These are phyloP conservation scores for Phyllostomus discolor DNA, from an alignment of 2,113 vertebrate species.

Conservation along the genomic window DNA sequence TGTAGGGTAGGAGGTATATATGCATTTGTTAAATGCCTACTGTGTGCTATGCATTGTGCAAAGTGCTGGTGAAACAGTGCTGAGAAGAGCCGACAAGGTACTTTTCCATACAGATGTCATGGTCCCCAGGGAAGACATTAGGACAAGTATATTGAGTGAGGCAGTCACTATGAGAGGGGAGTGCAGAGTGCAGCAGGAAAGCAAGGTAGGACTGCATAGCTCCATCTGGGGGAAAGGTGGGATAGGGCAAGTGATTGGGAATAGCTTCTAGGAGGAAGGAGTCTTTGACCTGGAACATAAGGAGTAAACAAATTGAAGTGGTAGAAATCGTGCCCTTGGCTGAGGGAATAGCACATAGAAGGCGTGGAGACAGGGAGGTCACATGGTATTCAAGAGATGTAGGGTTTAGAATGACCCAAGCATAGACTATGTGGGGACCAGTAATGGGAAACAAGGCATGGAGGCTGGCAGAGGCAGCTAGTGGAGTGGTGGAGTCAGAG, in stretches of 20 bases:
- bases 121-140: not conserved
- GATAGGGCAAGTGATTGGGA: too few relatives aligned
- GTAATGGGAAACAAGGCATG: not conserved
- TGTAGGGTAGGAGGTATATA: not conserved
- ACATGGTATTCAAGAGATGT: not conserved
- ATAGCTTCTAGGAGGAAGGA: not conserved
- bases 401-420: not conserved
- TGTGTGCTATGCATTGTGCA: not conserved
- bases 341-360: not conserved
- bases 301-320: not conserved
- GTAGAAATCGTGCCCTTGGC: not conserved
- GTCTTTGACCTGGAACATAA: not conserved
- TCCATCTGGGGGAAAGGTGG: not conserved
- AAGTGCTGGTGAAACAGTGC: not conserved
- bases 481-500: not conserved
- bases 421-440: accelerated
- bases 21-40: not conserved
- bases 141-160: not conserved
- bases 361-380: not conserved
- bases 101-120: not conserved
- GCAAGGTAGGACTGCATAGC: not conserved
- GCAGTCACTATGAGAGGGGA: not conserved
- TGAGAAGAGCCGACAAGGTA: not conserved
- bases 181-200: not conserved
- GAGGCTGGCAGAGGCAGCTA: not conserved